A percentile compares a stretch with the other conserved stretches of the same genome.
phyloP scores from a whole-genome alignment of 2,113 vertebrate species.

The Apistogramma diplotaenia region DNA sequence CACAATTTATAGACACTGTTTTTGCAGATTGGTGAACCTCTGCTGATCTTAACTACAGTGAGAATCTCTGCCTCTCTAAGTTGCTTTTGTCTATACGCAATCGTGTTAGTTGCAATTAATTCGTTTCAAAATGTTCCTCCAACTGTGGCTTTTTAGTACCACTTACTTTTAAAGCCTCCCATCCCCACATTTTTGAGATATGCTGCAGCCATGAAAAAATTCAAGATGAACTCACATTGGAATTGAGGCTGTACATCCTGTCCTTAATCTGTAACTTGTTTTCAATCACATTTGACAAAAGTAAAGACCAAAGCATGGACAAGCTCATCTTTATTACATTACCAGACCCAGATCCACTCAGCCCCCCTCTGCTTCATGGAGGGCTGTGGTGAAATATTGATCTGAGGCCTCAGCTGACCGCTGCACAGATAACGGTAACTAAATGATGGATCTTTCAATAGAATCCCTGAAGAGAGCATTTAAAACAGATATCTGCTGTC shows the following conservation, averaged over 20 bases:
- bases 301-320: slow-evolving; percentile 5
- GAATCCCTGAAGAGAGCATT: slow-evolving; percentile 10
- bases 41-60: no score
- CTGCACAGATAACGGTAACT: slow-evolving; percentile 35
- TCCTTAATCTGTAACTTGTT: neutral
- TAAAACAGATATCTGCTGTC: slow-evolving; percentile 39
- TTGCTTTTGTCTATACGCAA: neutral
- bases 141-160: neutral
- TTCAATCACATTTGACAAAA: slow-evolving; percentile 18
- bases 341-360: neutral
- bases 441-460: slow-evolving; percentile 44
- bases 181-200: neutral
- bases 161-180: no score
- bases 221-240: neutral
- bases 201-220: neutral
- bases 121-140: neutral
- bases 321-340: slow-evolving; percentile 1
- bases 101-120: neutral
- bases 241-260: neutral
- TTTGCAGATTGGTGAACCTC: neutral
- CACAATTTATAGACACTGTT: no score
- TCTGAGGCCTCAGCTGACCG: slow-evolving; percentile 31
- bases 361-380: neutral
- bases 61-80: neutral
- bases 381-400: slow-evolving; percentile 34